Conservation (phyloP, 2,888 invertebrate species). For the Drosophila quinaria region DNA sequence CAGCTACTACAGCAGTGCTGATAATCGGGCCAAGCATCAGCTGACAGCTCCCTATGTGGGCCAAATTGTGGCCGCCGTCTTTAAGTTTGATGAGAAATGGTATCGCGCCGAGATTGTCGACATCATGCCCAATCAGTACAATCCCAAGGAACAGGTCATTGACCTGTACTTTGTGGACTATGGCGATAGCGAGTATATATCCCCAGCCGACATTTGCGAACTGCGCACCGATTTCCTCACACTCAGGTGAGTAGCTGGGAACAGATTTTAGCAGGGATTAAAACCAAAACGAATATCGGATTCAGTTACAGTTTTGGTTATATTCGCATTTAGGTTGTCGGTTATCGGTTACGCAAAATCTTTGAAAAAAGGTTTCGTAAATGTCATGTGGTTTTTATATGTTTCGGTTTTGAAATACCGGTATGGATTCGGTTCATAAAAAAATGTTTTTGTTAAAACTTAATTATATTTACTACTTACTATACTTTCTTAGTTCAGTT, state of each 20-base stretch:
- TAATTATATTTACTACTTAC: too few species aligned
- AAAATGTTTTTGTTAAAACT: too few species aligned
- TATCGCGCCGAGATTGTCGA: conserved; percentile 88
- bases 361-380: too few species aligned
- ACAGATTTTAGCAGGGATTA: too few species aligned
- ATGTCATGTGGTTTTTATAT: too few species aligned
- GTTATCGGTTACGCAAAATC: too few species aligned
- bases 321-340: too few species aligned
- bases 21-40: conserved; percentile 88
- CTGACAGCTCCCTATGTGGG: conserved; percentile 88
- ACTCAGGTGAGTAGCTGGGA: conserved; percentile 75
- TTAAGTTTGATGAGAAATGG: conserved; percentile 93
- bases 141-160: conserved; percentile 88
- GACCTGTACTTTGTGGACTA: conserved; percentile 95
- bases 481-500: too few species aligned
- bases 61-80: conserved; percentile 94
- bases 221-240: conserved; percentile 89
- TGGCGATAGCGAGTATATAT: conserved; percentile 92
- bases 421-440: too few species aligned
- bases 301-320: too few species aligned
- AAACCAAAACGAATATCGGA: too few species aligned
- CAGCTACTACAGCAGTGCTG: conserved; percentile 90
- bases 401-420: too few species aligned
- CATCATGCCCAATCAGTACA: conserved; percentile 88
- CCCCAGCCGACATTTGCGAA: conserved; percentile 89